Percentiles rank a stretch among this genome's conserved stretches.
These are phyloP conservation scores for Epsilonema sp. DNA, from an alignment of 2,888 invertebrate genomes.

Conservation along the genomic window DNA sequence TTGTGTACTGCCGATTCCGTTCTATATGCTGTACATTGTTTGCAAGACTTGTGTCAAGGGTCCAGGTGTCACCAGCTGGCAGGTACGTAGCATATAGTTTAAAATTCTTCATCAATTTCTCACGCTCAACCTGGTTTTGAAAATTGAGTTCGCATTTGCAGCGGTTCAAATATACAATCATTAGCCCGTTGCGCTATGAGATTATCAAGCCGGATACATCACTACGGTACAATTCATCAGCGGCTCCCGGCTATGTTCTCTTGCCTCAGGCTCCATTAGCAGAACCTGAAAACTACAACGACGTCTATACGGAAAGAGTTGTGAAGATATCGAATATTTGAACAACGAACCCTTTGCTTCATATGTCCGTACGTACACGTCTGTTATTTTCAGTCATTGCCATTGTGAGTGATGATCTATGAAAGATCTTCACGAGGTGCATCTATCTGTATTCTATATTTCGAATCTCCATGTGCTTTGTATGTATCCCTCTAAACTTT, in stretches of 20 bases:
- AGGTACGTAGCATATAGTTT: no score
- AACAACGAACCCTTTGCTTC: no score
- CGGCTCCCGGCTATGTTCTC: constrained; percentile 26
- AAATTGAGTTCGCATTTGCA: no score
- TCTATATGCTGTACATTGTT: constrained; percentile 19
- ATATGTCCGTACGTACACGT: no score
- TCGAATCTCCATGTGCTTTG: no score
- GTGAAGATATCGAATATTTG: constrained; percentile 10
- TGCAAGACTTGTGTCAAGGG: constrained; percentile 13
- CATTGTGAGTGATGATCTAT: no score
- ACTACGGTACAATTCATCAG: constrained; percentile 17
- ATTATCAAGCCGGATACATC: constrained; percentile 16
- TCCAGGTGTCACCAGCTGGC: constrained; percentile 3
- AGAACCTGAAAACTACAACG: constrained; percentile 7
- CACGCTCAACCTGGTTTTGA: no score
- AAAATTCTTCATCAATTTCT: no score
- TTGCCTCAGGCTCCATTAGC: constrained; percentile 17
- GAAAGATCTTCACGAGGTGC: no score
- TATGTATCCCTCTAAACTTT: no score
- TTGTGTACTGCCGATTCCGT: constrained; percentile 24
- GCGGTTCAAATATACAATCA: constrained; percentile 19
- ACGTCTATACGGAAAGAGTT: constrained; percentile 6
- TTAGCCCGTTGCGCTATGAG: constrained; percentile 20
- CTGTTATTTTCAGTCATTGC: no score
- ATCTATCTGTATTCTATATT: no score